These are phyloP conservation scores for Zeuzera pyrina DNA, from an alignment of 2,888 invertebrate species.

Conservation along the genomic window DNA sequence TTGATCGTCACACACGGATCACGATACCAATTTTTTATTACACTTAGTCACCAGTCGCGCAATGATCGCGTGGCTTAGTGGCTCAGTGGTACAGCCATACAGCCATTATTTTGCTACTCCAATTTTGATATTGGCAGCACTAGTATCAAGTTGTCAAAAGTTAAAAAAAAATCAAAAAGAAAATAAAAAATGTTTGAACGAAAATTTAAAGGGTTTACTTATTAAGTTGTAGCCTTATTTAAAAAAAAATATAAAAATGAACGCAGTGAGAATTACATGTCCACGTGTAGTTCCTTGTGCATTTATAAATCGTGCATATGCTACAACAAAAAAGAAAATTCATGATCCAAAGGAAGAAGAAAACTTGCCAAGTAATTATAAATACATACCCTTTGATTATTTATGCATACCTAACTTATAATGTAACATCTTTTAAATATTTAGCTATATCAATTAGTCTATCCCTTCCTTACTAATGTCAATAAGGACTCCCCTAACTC, in stretches of 20 bases:
- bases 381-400: neutral
- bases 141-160: neutral
- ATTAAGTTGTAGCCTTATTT: neutral
- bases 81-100: no score
- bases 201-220: neutral
- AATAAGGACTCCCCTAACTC: no score
- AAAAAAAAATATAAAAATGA: slow-evolving; percentile 28
- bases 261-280: slow-evolving; percentile 27
- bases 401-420: no score
- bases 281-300: slow-evolving; percentile 20
- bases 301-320: slow-evolving; percentile 32
- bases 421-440: neutral
- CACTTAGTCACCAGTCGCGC: no score
- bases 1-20: no score
- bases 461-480: no score
- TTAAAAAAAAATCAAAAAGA: neutral
- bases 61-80: no score
- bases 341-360: slow-evolving; percentile 59
- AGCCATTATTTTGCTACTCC: no score
- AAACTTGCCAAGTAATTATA: slow-evolving; percentile 56
- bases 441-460: neutral
- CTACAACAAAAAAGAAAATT: slow-evolving; percentile 64
- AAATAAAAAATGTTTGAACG: neutral
- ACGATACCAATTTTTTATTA: no score
- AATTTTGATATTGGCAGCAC: no score